These are phyloP conservation scores for Orussus abietinus DNA, from an alignment of 1,140 invertebrate species.

Conservation along the genomic window DNA sequence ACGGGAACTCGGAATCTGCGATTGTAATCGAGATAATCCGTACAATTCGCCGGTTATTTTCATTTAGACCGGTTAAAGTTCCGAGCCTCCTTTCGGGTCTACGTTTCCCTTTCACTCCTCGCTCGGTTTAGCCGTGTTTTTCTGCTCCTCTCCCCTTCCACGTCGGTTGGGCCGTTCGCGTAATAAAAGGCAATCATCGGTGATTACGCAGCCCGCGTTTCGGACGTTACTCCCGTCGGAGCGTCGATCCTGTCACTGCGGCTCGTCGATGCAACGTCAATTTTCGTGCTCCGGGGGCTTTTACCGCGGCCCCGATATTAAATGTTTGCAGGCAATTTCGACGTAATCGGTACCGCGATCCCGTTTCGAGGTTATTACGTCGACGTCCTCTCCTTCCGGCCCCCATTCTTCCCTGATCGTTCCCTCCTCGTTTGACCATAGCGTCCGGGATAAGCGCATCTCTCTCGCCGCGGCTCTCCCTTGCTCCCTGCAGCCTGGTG, in stretches of 20 bases:
- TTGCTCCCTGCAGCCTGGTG: too few relatives aligned
- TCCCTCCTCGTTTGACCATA: too few relatives aligned
- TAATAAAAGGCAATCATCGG: conserved; percentile 50
- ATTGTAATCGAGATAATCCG: too few relatives aligned
- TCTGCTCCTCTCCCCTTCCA: too few relatives aligned
- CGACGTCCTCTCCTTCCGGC: conserved; percentile 16
- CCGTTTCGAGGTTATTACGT: conserved; percentile 39
- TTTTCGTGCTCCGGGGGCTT: conserved; percentile 42
- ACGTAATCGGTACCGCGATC: conserved; percentile 37
- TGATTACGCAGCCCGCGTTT: conserved; percentile 37
- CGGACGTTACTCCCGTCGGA: conserved; percentile 14
- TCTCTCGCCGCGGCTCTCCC: too few relatives aligned
- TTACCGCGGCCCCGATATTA: conserved; percentile 41
- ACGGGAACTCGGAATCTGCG: too few relatives aligned
- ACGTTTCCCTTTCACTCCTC: too few relatives aligned
- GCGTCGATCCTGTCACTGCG: conserved; percentile 43
- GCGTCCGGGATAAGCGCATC: too few relatives aligned
- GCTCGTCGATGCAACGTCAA: conserved; percentile 32
- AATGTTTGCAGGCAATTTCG: conserved; percentile 48
- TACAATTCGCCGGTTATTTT: too few relatives aligned
- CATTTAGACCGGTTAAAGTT: too few relatives aligned
- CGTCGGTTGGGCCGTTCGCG: conserved; percentile 45
- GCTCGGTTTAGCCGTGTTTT: too few relatives aligned
- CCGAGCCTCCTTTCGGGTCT: too few relatives aligned
- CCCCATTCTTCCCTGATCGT: conserved; percentile 8